Conservation (phyloP, 2,113 vertebrate genomes). For the Mormyrus iriodes region DNA sequence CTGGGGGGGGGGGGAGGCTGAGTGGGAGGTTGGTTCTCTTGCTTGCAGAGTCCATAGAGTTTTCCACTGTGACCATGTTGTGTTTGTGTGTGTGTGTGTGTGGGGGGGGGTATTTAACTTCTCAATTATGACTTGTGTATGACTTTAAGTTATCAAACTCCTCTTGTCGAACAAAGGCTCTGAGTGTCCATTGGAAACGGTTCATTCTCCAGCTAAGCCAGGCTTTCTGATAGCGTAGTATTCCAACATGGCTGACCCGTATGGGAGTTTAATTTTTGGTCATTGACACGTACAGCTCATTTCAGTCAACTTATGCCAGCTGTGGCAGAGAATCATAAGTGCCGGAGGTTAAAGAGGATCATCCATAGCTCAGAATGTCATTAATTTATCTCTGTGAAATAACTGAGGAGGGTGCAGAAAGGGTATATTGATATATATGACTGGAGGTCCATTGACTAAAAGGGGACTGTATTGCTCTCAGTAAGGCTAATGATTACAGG, state of each 20-base stretch:
- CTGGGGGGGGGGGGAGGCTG: neutral
- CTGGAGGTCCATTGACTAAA: neutral
- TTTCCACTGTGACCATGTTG: neutral
- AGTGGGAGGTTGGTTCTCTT: too few relatives aligned
- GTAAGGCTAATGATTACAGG: neutral
- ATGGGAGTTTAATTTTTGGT: neutral
- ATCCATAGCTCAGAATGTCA: neutral
- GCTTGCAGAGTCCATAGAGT: neutral
- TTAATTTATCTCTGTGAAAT: neutral
- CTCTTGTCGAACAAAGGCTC: neutral
- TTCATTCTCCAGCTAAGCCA: neutral
- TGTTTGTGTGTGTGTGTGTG: neutral
- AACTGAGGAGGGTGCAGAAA: neutral
- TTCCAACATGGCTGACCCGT: neutral
- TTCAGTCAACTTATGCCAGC: neutral
- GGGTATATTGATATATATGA: neutral
- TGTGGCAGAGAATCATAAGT: neutral
- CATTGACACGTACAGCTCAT: neutral
- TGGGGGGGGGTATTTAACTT: neutral
- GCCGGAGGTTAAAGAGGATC: neutral
- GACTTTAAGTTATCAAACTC: neutral
- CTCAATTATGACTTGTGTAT: neutral
- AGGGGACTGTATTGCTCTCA: neutral
- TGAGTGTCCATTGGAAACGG: neutral
- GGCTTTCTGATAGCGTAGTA: neutral